These are phyloP conservation scores for Pteronotus mesoamericanus DNA, from an alignment of 2,797 vertebrate species.

Conservation along the genomic window DNA sequence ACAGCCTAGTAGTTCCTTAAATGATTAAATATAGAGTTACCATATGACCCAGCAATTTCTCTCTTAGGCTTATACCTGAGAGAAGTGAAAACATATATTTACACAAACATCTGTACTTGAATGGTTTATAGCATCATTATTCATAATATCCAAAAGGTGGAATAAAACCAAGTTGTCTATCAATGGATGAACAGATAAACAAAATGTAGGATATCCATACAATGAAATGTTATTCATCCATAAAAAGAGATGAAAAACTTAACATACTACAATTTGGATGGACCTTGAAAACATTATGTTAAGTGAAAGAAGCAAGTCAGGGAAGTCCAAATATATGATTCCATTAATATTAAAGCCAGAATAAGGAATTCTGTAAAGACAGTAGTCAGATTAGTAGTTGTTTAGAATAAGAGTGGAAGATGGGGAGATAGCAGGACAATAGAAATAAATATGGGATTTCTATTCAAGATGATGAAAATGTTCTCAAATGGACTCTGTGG, in stretches of 20 bases:
- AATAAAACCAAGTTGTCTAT: background rate
- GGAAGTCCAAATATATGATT: background rate
- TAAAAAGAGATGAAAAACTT: background rate
- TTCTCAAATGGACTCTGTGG: background rate
- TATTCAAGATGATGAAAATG: background rate
- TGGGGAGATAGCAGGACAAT: background rate
- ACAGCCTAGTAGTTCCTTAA: background rate
- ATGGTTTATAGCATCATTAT: background rate
- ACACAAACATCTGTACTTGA: background rate
- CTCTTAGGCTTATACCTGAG: background rate
- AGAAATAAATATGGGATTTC: background rate
- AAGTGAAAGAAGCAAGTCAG: background rate
- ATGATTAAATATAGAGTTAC: conserved; percentile 25
- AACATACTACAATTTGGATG: background rate
- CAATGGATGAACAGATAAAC: background rate
- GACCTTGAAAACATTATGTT: background rate
- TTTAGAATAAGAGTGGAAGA: background rate
- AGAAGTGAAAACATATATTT: background rate
- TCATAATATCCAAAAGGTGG: background rate
- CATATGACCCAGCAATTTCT: background rate
- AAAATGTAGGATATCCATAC: background rate
- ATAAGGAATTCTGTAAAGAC: background rate
- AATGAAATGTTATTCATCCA: background rate
- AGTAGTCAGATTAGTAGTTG: background rate
- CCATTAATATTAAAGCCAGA: background rate